Percentiles rank a stretch among this genome's conserved stretches.
Conservation (phyloP, 2,888 invertebrate species). For the Idaea aversata region DNA sequence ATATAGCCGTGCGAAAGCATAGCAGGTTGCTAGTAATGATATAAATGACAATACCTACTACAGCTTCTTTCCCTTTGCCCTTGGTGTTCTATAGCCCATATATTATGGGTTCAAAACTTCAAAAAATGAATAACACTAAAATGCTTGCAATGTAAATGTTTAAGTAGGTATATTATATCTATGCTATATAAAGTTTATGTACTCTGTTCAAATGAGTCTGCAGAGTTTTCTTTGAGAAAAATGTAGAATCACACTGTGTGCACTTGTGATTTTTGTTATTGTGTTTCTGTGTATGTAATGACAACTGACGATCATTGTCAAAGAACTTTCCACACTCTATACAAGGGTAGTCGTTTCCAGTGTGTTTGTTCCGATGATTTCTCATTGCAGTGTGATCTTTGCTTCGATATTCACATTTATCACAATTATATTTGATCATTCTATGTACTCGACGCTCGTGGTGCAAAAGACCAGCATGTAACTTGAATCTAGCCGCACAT, state of each 20-base stretch:
- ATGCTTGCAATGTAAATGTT: too few species aligned
- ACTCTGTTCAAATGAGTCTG: neutral
- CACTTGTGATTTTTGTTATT: conserved; percentile 47
- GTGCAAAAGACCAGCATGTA: conserved; percentile 52
- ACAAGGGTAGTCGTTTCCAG: conserved; percentile 49
- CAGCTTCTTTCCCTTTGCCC: too few species aligned
- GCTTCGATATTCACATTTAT: conserved; percentile 51
- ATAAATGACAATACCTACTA: too few species aligned
- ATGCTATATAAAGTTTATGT: neutral
- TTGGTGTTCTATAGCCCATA: too few species aligned
- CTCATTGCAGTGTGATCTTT: conserved; percentile 33
- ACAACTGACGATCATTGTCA: conserved; percentile 42
- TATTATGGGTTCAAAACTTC: too few species aligned
- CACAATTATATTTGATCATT: conserved; percentile 46
- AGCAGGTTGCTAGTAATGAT: too few species aligned
- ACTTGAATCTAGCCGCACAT: conserved; percentile 58
- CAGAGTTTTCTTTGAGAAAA: neutral
- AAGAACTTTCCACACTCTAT: conserved; percentile 56
- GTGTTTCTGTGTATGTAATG: conserved; percentile 51
- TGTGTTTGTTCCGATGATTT: conserved; percentile 49
- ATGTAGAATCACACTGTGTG: neutral
- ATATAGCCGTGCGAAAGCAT: too few species aligned
- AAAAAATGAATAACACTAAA: too few species aligned
- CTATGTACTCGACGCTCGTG: conserved; percentile 50
- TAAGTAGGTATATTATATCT: too few species aligned